Evolutionary conservation across 2,113 vertebrate species (phyloP).

Genomic region (Turnix velox): DNA sequence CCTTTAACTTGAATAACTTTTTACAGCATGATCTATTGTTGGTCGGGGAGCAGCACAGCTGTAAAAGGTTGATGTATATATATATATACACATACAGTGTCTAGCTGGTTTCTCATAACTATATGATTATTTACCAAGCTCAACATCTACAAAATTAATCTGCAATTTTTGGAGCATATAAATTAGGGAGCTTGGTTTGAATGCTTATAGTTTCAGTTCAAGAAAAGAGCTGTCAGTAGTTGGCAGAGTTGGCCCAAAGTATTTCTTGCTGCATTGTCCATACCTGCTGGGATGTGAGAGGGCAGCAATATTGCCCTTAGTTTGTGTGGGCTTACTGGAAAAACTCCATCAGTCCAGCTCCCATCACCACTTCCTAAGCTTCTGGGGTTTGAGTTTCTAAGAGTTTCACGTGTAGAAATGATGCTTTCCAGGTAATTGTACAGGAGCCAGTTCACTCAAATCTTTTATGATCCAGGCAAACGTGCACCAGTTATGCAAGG

Average conservation of each 20-base stretch:
- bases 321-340: background rate
- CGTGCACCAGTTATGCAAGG: background rate
- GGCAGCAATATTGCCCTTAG: background rate
- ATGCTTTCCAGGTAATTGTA: background rate
- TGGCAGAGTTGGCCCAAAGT: background rate
- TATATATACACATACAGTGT: too few relatives aligned
- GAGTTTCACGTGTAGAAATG: background rate
- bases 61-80: background rate
- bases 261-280: background rate
- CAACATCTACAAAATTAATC: background rate
- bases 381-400: background rate
- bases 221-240: background rate
- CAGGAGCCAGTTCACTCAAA: background rate
- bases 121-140: background rate
- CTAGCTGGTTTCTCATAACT: background rate
- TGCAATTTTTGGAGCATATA: background rate
- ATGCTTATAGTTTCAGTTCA: background rate
- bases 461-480: background rate
- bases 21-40: background rate
- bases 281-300: background rate
- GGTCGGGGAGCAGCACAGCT: background rate
- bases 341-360: background rate
- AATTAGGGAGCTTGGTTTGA: background rate
- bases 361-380: background rate
- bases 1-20: background rate